Evolutionary conservation across 2,888 invertebrate species (phyloP).

Genomic region (Marronus borbonicus): DNA sequence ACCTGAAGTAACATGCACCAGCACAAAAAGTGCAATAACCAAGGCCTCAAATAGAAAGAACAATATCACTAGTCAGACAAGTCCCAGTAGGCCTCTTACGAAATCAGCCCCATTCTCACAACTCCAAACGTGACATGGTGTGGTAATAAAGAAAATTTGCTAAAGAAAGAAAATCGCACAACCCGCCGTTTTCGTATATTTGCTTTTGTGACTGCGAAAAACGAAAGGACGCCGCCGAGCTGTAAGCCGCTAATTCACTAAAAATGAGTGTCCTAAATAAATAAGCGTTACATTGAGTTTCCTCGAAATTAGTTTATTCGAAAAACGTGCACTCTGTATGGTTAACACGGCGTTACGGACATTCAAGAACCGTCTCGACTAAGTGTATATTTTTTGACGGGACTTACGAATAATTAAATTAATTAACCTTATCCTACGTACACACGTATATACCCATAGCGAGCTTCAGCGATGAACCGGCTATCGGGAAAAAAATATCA

Average conservation of each 20-base stretch:
- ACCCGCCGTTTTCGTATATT: background rate
- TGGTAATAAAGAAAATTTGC: background rate
- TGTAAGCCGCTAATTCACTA: background rate
- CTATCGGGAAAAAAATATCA: background rate
- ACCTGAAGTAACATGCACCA: no score
- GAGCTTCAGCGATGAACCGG: background rate
- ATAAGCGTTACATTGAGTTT: constrained; percentile 2
- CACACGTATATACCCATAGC: background rate
- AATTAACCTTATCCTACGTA: background rate
- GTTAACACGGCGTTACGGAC: background rate
- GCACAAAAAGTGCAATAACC: no score
- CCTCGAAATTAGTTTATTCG: constrained; percentile 1
- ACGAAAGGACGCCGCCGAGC: background rate
- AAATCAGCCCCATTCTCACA: no score
- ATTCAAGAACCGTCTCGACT: background rate
- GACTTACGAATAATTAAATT: background rate
- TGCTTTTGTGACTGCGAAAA: background rate
- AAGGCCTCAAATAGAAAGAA: no score
- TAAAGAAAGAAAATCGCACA: no score
- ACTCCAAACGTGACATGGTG: no score
- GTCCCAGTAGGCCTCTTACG: no score
- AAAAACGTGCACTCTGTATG: background rate
- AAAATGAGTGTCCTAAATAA: constrained; percentile 3
- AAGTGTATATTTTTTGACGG: background rate
- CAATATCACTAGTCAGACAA: no score